Percentiles rank a stretch among this genome's conserved stretches.
Evolutionary conservation across 1,140 invertebrate genomes (phyloP).

Genomic region (Platyscapa corneri): DNA sequence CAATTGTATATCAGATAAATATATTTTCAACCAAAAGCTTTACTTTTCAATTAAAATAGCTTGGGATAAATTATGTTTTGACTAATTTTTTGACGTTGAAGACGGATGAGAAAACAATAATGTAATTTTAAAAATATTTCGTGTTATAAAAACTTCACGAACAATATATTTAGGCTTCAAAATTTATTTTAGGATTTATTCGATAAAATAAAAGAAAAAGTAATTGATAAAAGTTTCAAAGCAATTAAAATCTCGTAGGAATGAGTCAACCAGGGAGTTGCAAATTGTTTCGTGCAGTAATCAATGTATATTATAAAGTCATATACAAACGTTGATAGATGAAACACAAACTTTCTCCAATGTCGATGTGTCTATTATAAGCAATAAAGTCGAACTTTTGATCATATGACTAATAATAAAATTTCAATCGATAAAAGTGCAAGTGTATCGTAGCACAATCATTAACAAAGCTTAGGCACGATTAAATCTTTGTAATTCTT

Average conservation of each 20-base stretch:
- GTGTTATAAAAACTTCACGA: too few relatives aligned
- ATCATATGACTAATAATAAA: not conserved
- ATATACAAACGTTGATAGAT: constrained; percentile 2
- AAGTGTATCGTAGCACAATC: not conserved
- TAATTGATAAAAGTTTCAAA: not conserved
- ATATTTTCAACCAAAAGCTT: too few relatives aligned
- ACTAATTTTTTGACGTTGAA: too few relatives aligned
- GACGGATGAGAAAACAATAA: too few relatives aligned
- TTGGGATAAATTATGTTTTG: too few relatives aligned
- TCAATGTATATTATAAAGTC: not conserved
- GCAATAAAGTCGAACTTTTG: not conserved
- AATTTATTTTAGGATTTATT: too few relatives aligned
- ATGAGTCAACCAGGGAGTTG: not conserved
- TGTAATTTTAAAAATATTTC: too few relatives aligned
- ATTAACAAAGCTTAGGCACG: too few relatives aligned
- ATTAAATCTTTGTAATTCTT: too few relatives aligned
- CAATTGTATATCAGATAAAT: too few relatives aligned
- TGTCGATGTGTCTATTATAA: not conserved
- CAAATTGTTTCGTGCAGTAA: not conserved
- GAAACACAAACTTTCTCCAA: constrained; percentile 10
- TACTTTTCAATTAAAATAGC: too few relatives aligned
- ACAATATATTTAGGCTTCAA: too few relatives aligned
- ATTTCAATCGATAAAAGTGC: not conserved
- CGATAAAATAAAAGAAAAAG: not conserved
- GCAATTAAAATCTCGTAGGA: not conserved